These are phyloP conservation scores for Malurus splendens DNA, from an alignment of 2,797 vertebrate genomes.

Conservation along the genomic window DNA sequence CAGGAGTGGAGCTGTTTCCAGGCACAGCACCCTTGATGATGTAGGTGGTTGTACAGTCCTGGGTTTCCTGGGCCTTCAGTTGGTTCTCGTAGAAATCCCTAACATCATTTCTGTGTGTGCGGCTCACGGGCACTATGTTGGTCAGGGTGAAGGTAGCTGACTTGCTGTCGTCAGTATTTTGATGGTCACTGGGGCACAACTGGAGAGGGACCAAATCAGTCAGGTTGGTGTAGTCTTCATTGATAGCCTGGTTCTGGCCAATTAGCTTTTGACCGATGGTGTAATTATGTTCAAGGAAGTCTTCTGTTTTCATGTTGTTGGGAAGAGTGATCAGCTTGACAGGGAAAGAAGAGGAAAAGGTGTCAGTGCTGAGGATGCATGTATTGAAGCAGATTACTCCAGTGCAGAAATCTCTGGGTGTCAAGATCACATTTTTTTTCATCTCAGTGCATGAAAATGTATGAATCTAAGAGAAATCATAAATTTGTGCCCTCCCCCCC, in stretches of 20 bases:
- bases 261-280: neutral
- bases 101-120: accelerated
- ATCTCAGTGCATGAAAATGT: neutral
- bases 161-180: neutral
- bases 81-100: accelerated
- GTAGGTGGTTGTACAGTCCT: neutral
- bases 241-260: neutral
- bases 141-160: conserved; percentile 25
- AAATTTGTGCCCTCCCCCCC: neutral
- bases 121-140: conserved; percentile 5
- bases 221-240: conserved; percentile 21
- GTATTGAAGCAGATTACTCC: neutral
- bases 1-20: neutral
- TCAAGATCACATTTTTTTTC: accelerated
- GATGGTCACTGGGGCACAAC: neutral
- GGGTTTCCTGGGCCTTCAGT: accelerated
- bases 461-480: neutral
- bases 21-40: neutral
- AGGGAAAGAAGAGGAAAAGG: neutral
- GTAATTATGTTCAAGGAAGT: too few species aligned
- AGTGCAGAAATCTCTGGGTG: neutral
- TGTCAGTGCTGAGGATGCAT: neutral
- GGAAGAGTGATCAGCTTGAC: neutral
- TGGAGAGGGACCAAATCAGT: neutral
- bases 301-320: neutral